Conservation (phyloP, 2,797 vertebrate genomes). For the Bryconaethiops microstoma region DNA sequence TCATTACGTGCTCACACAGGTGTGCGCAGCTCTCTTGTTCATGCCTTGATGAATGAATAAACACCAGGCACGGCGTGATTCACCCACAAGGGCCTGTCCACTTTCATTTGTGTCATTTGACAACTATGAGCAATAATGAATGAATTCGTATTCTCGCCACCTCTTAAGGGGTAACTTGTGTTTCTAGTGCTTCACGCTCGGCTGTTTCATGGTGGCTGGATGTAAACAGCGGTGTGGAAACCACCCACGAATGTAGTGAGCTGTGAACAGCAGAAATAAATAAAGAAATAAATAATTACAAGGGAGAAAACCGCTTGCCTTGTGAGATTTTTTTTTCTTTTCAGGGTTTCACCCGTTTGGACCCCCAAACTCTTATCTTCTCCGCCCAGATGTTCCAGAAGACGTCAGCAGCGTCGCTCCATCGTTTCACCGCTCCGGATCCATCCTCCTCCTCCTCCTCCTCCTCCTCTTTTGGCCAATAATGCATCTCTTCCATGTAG, state of each 20-base stretch:
- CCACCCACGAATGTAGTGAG: constrained; percentile 27
- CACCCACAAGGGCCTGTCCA: constrained; percentile 44
- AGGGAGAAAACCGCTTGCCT: constrained; percentile 9
- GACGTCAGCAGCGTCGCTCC: constrained; percentile 18
- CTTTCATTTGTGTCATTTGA: constrained; percentile 48
- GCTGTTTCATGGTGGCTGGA: constrained; percentile 41
- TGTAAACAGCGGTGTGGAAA: constrained; percentile 32
- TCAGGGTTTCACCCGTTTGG: not conserved
- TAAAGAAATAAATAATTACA: constrained; percentile 3
- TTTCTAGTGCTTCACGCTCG: constrained; percentile 42
- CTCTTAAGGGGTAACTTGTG: constrained; percentile 46
- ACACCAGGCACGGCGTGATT: constrained; percentile 34
- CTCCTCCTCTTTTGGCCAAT: constrained; percentile 21
- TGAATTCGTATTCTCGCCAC: constrained; percentile 47
- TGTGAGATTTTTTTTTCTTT: constrained; percentile 2
- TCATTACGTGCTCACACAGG: constrained; percentile 41
- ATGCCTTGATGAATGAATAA: constrained; percentile 47
- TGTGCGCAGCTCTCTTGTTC: constrained; percentile 22
- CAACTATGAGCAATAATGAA: constrained; percentile 54
- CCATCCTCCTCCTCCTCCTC: constrained; percentile 31
- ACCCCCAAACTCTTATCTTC: constrained; percentile 31
- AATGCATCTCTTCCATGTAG: constrained; percentile 59
- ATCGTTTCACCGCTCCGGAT: constrained; percentile 18
- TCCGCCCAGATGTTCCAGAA: constrained; percentile 40
- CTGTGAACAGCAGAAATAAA: constrained; percentile 28